These are phyloP conservation scores for Clarias macrocephalus DNA, from an alignment of 2,113 vertebrate genomes.

Conservation along the genomic window DNA sequence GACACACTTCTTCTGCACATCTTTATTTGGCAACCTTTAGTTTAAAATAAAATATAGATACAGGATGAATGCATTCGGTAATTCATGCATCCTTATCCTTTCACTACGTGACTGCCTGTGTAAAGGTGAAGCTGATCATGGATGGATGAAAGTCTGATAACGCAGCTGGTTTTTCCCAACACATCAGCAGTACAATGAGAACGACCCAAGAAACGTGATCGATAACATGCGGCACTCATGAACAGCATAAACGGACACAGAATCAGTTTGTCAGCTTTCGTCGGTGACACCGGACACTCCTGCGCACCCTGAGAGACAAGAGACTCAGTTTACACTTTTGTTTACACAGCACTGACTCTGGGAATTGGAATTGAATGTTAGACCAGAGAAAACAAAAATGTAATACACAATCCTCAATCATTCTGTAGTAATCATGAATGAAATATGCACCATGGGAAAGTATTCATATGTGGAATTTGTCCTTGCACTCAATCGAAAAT, in stretches of 20 bases:
- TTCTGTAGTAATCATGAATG: constrained; percentile 21
- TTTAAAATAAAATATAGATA: background rate
- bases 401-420: constrained; percentile 5
- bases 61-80: constrained; percentile 11
- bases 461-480: constrained; percentile 19
- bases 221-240: constrained; percentile 15
- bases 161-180: constrained; percentile 26
- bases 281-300: background rate
- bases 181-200: constrained; percentile 22
- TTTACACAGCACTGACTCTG: background rate
- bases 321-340: background rate
- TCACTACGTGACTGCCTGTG: background rate
- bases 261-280: constrained; percentile 24
- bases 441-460: constrained; percentile 22
- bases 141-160: constrained; percentile 28
- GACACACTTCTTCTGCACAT: constrained; percentile 10
- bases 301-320: background rate
- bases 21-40: constrained; percentile 20
- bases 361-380: constrained; percentile 11
- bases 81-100: constrained; percentile 1
- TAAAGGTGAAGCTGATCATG: constrained; percentile 30
- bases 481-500: background rate
- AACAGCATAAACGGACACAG: constrained; percentile 9
- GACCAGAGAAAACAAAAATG: background rate
- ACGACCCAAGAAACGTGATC: constrained; percentile 10